Evolutionary conservation across 2,888 invertebrate species (phyloP), one percentile per base, ranked within the genome.

Genomic region (Ornithoptera alexandrae): DNA sequence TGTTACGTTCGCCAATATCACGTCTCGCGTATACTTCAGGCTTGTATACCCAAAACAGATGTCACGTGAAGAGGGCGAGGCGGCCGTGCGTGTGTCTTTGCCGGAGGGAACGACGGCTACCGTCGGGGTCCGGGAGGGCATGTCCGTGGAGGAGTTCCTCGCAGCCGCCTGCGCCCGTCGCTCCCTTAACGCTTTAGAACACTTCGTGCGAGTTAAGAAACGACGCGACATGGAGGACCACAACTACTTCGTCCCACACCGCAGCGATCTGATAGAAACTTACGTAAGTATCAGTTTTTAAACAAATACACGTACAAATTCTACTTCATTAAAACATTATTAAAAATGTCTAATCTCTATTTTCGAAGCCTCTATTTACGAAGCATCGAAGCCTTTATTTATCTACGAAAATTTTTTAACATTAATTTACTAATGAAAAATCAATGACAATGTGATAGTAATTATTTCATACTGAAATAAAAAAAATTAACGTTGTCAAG

Each of bases 121-220:
- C 69, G 97, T 98, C 75, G 96, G 96, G 82, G 95, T 98, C 77
- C 95, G 97, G 79, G 98, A 98, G 74, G 96, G 96, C 73, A 98
- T 98, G 97, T 96, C 98, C 53, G 98, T 98, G 63, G 98, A 98
- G 86, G 98, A 99, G 90, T 97, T 99, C 88, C 93, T 99, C 74
- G 97, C 97, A 61, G 96, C 96, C 77, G 98, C 98, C 65, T 98
- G 98, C 92, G 96, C 96, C 75, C 95, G 98, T 77, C 97, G 98
- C 85, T 97, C 96, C 79, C 95, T 99, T 76, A 98, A 97, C 89
- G 96, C 98, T 56, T 96, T 97, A 90, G 98, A 99, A 87, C 98
- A 98, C 91, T 99, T 98, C 90, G 97, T 99, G 70, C 94, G 98
- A 77, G 97, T 98, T 76, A 98, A 98, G 93, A 98, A 98, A 87